Percentiles rank a stretch among this genome's conserved stretches.
Evolutionary conservation across 1,140 invertebrate genomes (phyloP).

Genomic region (Hermetia illucens): DNA sequence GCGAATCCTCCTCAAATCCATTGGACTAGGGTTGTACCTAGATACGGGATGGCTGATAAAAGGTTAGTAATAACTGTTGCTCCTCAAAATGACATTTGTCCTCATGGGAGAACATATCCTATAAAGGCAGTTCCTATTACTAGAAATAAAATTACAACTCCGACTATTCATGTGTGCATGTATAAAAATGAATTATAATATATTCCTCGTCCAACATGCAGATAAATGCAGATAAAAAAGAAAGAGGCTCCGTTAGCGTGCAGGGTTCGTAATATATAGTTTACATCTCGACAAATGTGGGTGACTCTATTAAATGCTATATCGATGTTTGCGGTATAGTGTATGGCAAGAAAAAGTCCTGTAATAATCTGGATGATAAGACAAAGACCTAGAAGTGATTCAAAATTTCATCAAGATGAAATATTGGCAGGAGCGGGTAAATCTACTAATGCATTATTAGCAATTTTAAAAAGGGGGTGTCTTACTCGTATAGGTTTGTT

Average conservation of each 20-base stretch:
- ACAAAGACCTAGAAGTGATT: conserved; percentile 40
- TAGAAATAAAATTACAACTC: conserved; percentile 41
- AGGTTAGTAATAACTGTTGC: conserved; percentile 55
- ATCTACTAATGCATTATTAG: conserved; percentile 37
- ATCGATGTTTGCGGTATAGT: conserved; percentile 38
- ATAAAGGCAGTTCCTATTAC: conserved; percentile 49
- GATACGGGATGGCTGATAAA: conserved; percentile 30
- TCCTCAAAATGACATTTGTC: conserved; percentile 58
- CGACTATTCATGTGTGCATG: conserved; percentile 37
- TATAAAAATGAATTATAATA: conserved; percentile 39
- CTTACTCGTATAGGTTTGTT: conserved; percentile 32
- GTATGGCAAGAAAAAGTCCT: conserved; percentile 43
- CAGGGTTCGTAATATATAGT: conserved; percentile 37
- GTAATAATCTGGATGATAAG: conserved; percentile 44
- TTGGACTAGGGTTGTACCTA: conserved; percentile 41
- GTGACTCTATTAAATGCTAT: conserved; percentile 41
- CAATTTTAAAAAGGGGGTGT: conserved; percentile 32
- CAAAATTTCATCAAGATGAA: conserved; percentile 37
- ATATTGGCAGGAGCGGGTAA: conserved; percentile 38
- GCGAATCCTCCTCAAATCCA: conserved; percentile 56
- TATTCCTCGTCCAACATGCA: conserved; percentile 38
- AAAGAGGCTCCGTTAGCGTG: conserved; percentile 41
- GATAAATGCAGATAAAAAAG: conserved; percentile 37
- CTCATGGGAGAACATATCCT: conserved; percentile 54
- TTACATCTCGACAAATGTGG: conserved; percentile 37